Conservation (phyloP, 2,888 invertebrate species). For the Platycheirus albimanus region DNA sequence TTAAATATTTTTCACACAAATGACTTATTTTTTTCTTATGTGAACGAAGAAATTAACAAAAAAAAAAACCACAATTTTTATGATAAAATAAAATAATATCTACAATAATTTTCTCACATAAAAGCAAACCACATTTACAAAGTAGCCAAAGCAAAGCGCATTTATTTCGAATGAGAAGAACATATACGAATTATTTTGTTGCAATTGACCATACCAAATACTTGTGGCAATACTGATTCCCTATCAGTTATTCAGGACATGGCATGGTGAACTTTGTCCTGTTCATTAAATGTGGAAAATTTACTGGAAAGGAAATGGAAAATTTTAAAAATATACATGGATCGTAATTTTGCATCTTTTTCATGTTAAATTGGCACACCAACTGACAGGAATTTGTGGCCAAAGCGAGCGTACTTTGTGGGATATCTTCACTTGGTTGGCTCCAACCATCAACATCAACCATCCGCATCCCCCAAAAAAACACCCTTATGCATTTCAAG, state of each 20-base stretch:
- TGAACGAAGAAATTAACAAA: too few species aligned
- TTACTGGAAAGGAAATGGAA: constrained; percentile 61
- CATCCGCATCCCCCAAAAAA: neutral
- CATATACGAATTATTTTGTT: constrained; percentile 35
- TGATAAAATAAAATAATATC: too few species aligned
- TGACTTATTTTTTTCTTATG: too few species aligned
- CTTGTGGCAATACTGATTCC: constrained; percentile 42
- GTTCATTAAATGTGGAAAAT: constrained; percentile 50
- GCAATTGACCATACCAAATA: constrained; percentile 47
- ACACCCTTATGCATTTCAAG: constrained; percentile 12
- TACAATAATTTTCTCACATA: too few species aligned
- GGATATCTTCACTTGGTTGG: neutral
- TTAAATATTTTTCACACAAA: too few species aligned
- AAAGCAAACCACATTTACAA: too few species aligned
- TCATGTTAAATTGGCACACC: constrained; percentile 55
- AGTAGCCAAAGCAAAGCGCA: neutral
- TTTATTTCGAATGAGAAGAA: constrained; percentile 31
- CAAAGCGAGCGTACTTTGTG: constrained; percentile 56
- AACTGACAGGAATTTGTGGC: constrained; percentile 62
- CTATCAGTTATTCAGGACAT: constrained; percentile 23
- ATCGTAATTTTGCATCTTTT: constrained; percentile 48
- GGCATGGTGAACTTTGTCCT: constrained; percentile 37
- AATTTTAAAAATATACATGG: constrained; percentile 54
- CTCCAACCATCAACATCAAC: neutral
- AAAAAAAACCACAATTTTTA: too few species aligned